Evolutionary conservation across 2,797 vertebrate species (phyloP), one percentile per base, ranked within the genome.

Genomic region (Alauda arvensis): DNA sequence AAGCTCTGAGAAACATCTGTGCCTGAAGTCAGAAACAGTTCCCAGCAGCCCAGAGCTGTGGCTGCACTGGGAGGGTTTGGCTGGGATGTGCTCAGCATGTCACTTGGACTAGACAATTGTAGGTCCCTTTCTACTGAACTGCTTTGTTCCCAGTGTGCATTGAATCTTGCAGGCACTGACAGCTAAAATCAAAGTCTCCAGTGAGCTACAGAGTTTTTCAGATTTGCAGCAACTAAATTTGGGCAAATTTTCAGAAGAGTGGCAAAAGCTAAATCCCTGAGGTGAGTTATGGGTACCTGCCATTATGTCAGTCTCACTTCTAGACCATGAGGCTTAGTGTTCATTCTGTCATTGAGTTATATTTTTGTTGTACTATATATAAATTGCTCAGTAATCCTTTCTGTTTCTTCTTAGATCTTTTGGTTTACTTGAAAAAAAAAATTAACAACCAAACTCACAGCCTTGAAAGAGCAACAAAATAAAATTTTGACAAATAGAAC

Each of bases 361-460:
- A 61, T 86, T 84, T 92, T 86, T 79, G 33, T 83, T 72, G n/a
- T 76, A 15, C n/a, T 70, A 24, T 66, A 34, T 56, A 69, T 69
- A 81, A 83, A 39, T 76, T 81, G 12, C 29, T 78, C n/a, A 10
- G 16, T 55, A 92, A 78, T 66, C 49, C n/a, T 83, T 83, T 75
- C 3, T 75, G 88, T 90, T 77, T 83, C 62, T 77, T 56, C 8
- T 52, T 76, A 81, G 42, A 76, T 72, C 31, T 53, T 85, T 78
- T 55, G 26, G 16, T 85, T 89, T 92, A 70, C 81, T 90, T 10
- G 8, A 61, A 93, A 77, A 94, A 80, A 90, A 83, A 91, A 85
- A 45, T 11, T 5, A 52, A 14, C 3, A 39, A 52, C 6, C 8
- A 45, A 89, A 23, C 71, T 89, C 70, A 49, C 33, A 87, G 43